Percentiles rank a stretch among this genome's conserved stretches.
These are phyloP conservation scores for Drosophila burlai DNA, from an alignment of 1,140 invertebrate species.

Conservation along the genomic window DNA sequence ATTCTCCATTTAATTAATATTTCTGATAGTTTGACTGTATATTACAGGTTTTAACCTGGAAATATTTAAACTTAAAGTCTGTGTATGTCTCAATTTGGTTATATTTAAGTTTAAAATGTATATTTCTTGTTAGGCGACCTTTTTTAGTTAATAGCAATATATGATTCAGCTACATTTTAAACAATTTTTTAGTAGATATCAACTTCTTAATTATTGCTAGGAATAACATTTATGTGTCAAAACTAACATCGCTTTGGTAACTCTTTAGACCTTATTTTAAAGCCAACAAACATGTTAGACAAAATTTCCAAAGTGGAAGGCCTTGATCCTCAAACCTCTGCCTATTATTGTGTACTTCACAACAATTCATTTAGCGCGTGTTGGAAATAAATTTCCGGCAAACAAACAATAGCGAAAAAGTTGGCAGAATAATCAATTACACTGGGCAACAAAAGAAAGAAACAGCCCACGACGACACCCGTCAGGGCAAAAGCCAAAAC, in stretches of 20 bases:
- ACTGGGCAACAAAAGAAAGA: constrained; percentile 24
- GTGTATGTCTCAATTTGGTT: too few relatives aligned
- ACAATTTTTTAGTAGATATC: too few relatives aligned
- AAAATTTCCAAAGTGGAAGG: not conserved
- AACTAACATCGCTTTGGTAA: not conserved
- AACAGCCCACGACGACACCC: constrained; percentile 34
- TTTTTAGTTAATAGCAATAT: too few relatives aligned
- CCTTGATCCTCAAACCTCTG: constrained; percentile 13
- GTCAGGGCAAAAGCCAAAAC: constrained; percentile 43
- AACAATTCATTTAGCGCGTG: constrained; percentile 29
- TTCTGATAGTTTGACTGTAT: too few relatives aligned
- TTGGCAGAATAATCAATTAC: constrained; percentile 53
- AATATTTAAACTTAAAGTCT: too few relatives aligned
- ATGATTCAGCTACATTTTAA: too few relatives aligned
- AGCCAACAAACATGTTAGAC: not conserved
- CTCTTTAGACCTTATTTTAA: not conserved
- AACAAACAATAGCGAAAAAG: constrained; percentile 44
- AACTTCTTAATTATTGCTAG: too few relatives aligned
- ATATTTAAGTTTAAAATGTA: too few relatives aligned
- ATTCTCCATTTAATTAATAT: too few relatives aligned
- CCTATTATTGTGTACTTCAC: constrained; percentile 5
- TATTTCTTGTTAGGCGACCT: too few relatives aligned
- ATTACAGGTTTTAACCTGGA: too few relatives aligned
- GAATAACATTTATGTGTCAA: not conserved
- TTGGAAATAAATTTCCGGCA: constrained; percentile 41